Percentiles rank a stretch among this genome's conserved stretches.
These are phyloP conservation scores for Brachyptera risi DNA, from an alignment of 2,888 invertebrate genomes.

Conservation along the genomic window DNA sequence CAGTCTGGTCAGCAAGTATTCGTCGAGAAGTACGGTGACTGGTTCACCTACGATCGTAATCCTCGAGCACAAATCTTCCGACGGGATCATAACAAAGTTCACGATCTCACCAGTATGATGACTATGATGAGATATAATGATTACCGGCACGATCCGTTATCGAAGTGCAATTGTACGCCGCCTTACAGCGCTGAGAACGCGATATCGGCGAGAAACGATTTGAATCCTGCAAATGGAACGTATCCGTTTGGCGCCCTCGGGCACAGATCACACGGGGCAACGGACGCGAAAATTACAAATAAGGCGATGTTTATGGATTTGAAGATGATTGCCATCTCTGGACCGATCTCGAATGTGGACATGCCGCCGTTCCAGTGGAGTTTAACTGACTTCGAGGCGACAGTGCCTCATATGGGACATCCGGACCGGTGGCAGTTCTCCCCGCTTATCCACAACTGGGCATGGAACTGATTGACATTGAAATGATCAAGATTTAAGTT, in stretches of 20 bases:
- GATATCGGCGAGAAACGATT: constrained; percentile 64
- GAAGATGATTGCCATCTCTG: constrained; percentile 54
- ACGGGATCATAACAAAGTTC: constrained; percentile 55
- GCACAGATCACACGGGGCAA: constrained; percentile 64
- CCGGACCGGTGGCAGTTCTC: constrained; percentile 66
- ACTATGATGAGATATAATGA: constrained; percentile 64
- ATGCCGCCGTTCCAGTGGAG: constrained; percentile 66
- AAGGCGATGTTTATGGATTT: constrained; percentile 42
- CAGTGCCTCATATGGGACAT: constrained; percentile 59
- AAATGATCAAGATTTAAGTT: not conserved
- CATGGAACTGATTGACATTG: constrained; percentile 9
- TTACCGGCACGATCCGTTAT: constrained; percentile 61
- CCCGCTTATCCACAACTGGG: constrained; percentile 54
- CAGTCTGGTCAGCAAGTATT: constrained; percentile 40
- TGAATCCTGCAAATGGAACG: constrained; percentile 65
- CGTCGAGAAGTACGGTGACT: constrained; percentile 49
- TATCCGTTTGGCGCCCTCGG: constrained; percentile 65
- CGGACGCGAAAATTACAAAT: constrained; percentile 62
- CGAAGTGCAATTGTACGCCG: constrained; percentile 62
- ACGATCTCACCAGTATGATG: constrained; percentile 56
- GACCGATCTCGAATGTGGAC: constrained; percentile 53
- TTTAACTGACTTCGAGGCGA: constrained; percentile 53
- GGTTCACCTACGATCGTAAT: constrained; percentile 60
- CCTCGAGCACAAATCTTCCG: constrained; percentile 62
- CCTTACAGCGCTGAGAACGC: constrained; percentile 70